Base-by-base conservation (phyloP, 1,140 invertebrate genomes). In the Sycophila sp. region DNA sequence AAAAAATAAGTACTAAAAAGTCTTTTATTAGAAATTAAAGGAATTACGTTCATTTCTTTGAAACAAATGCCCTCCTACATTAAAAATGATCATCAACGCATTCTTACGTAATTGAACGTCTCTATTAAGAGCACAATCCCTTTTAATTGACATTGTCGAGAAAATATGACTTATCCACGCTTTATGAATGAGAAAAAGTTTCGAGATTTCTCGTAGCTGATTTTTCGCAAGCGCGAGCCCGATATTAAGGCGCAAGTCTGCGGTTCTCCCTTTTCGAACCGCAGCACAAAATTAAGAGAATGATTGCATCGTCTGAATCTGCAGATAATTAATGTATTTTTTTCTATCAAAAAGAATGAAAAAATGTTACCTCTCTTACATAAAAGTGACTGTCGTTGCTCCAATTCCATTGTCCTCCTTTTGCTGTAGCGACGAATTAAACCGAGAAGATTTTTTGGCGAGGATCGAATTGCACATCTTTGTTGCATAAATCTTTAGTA, bases 341-440 rank as follows among this genome's bases (percentile, higher is more conserved):
- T 28, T 53, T 34, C 17, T 53, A n/a, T 10, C 11, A 2, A 36
- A n/a, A n/a, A 6, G 30, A 55, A 64, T 15, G 11, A 34, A 55
- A 55, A 32, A 26, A n/a, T 1, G 13, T n/a, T 28, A 26, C 2
- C 3, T 38, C 2, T 28, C 49, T 53, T 65, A 55, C n/a, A 34
- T 66, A 66, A 66, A 42, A 22, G 19, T 15, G 15, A 1, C 36
- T n/a, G 34, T 55, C 64, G 51, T 55, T 55, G n/a, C 26, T 40
- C 24, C 22, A 56, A 55, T 66, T 66, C n/a, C 45, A 63, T 30
- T 49, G 42, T 15, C 28, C n/a, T 32, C 2, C 22, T 49, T 22
- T 1, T 63, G 4, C 13, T 1, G 2, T 42, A 6, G 13, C 28
- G 8, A 11, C 34, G 34, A n/a, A 63, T 49, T 19, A 60, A 60